Percentiles rank a stretch among this genome's conserved stretches.
Evolutionary conservation across 2,113 vertebrate genomes (phyloP).

Genomic region (Physeter macrocephalus): DNA sequence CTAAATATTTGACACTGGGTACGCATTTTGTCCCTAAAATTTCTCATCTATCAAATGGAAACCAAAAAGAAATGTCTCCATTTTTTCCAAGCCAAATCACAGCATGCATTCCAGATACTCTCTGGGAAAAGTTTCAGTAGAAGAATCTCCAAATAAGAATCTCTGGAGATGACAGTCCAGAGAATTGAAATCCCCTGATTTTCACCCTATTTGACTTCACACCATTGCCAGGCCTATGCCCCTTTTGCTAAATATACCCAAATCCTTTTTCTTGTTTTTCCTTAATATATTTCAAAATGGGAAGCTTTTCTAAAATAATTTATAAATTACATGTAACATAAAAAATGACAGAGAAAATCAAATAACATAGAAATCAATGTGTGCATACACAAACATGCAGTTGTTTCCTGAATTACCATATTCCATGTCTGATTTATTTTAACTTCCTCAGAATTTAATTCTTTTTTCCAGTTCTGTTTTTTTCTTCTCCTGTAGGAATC

Average conservation of each 20-base stretch:
- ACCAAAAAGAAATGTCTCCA: neutral
- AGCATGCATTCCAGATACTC: neutral
- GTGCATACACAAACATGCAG: neutral
- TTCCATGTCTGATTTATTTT: neutral
- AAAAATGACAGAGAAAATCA: neutral
- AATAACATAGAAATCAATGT: neutral
- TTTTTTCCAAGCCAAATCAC: neutral
- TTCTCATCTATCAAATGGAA: neutral
- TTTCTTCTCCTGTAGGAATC: neutral
- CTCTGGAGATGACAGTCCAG: neutral
- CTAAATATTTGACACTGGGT: neutral
- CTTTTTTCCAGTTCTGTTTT: neutral
- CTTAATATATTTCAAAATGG: neutral
- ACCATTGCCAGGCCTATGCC: neutral
- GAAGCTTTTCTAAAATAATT: neutral
- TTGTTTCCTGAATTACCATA: neutral
- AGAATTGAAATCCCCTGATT: neutral
- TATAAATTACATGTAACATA: neutral
- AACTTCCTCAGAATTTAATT: neutral
- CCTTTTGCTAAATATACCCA: neutral
- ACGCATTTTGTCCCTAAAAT: neutral
- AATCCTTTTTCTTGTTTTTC: neutral
- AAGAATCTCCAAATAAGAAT: neutral
- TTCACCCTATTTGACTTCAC: neutral
- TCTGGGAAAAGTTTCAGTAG: neutral